Conservation (phyloP, 2,113 vertebrate genomes). For the Gavia stellata region DNA sequence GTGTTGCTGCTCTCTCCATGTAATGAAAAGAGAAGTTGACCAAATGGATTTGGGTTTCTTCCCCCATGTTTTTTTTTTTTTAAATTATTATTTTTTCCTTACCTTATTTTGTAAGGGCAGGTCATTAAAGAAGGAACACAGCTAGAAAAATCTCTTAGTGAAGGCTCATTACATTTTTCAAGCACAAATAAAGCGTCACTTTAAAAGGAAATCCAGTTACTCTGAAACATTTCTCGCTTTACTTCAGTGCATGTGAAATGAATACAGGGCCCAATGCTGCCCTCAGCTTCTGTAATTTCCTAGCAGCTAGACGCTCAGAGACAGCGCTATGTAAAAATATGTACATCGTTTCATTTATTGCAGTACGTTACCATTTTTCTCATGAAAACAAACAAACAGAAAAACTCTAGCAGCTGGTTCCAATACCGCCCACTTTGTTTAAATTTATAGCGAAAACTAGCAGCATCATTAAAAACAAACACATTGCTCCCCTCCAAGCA, state of each 20-base stretch:
- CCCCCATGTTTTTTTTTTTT: not conserved
- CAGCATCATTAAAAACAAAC: conserved; percentile 61
- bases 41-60: not conserved
- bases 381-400: conserved; percentile 55
- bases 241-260: conserved; percentile 28
- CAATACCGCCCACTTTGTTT: conserved; percentile 51
- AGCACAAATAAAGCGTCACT: conserved; percentile 55
- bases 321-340: not conserved
- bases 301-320: not conserved
- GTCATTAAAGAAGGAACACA: not conserved
- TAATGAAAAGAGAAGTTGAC: conserved; percentile 14
- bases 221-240: conserved; percentile 50
- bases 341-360: conserved; percentile 50
- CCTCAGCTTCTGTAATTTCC: conserved; percentile 49
- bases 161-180: conserved; percentile 26
- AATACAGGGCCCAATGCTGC: not conserved
- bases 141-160: not conserved
- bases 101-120: conserved; percentile 7
- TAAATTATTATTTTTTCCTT: not conserved
- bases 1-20: not conserved
- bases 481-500: conserved; percentile 37
- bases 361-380: conserved; percentile 47
- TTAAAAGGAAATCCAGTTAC: conserved; percentile 54
- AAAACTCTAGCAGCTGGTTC: conserved; percentile 36
- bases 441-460: conserved; percentile 61